Base-by-base conservation (phyloP, 2,113 vertebrate genomes). In the Passer domesticus region DNA sequence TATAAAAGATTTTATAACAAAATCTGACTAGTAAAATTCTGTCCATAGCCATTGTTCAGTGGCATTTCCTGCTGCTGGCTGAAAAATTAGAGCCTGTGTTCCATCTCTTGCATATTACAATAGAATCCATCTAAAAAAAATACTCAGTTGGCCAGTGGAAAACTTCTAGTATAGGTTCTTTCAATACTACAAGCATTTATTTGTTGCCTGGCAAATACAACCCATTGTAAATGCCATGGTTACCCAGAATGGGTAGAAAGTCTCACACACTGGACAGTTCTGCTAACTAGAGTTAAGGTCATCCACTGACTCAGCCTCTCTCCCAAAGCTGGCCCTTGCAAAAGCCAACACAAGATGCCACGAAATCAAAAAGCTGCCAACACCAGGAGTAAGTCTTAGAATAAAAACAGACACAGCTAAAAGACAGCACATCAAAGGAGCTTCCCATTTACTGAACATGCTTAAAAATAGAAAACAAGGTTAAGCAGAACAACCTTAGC, bases 181-280 rank as follows among this genome's bases (percentile, higher is more conserved):
- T 97, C 97, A 97, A 82, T 92, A 92, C 95, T 94, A 95, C 96
- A 95, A 97, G 96, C 94, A 93, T 95, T 96, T 83, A 66, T 95
- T 97, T 93, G 96, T 96, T 94, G 90, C 98, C 88, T 89, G 98
- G 98, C 99, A 98, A 98, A 99, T 99, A 99, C 99, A 99, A 99
- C 94, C 99, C 98, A 99, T 99, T 99, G 99, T 99, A 99, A 99
- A 98, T 99, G 99, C 98, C 98, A 97, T 93, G 98, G 96, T 97
- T 97, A 97, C 98, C 98, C 98, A 98, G 97, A 98, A 97, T 95
- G 97, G 98, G 95, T 94, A 97, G 87, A 96, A 96, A 97, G 97
- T 93, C 93, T 97, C 98, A 95, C 85, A 97, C 95, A 92, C 93
- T 70, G 83, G 95, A 95, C 82, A 82, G 56, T 95, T 97, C 94